A percentile compares a stretch with the other conserved stretches of the same genome.
Conservation (phyloP, 2,113 vertebrate species). For the Mugil cephalus region DNA sequence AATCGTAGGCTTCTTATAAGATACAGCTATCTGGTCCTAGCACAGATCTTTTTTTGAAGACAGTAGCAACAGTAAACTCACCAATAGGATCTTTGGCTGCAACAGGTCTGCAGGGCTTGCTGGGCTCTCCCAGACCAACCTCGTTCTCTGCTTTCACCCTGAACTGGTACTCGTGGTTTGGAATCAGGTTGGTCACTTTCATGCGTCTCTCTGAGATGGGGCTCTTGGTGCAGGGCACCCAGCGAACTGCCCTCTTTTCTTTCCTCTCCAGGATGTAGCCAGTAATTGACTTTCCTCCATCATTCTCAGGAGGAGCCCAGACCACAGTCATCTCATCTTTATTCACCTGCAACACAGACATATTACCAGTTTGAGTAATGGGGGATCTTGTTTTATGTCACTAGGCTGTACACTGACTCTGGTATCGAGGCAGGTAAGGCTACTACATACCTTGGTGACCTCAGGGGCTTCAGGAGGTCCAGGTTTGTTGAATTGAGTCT, state of each 20-base stretch:
- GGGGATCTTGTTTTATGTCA: neutral
- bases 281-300: constrained; percentile 98
- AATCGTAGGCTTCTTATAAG: too few relatives aligned
- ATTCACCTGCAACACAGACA: constrained; percentile 75
- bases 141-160: constrained; percentile 99
- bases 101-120: constrained; percentile 93
- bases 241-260: constrained; percentile 91
- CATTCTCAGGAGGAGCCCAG: constrained; percentile 96
- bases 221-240: constrained; percentile 96
- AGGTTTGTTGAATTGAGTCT: constrained; percentile 93
- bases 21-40: neutral
- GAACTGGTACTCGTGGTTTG: constrained; percentile 98
- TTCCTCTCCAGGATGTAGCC: constrained; percentile 98
- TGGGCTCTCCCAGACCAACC: constrained; percentile 96
- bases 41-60: neutral
- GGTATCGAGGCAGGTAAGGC: neutral
- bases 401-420: neutral
- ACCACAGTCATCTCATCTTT: constrained; percentile 99
- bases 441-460: constrained; percentile 88
- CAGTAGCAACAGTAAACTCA: constrained; percentile 68
- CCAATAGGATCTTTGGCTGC: constrained; percentile 98
- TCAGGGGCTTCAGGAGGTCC: constrained; percentile 95
- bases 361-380: neutral
- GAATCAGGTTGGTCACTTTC: constrained; percentile 95
- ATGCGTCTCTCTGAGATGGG: constrained; percentile 95